Conservation (phyloP, 2,888 invertebrate species). For the Priapulus caudatus region DNA sequence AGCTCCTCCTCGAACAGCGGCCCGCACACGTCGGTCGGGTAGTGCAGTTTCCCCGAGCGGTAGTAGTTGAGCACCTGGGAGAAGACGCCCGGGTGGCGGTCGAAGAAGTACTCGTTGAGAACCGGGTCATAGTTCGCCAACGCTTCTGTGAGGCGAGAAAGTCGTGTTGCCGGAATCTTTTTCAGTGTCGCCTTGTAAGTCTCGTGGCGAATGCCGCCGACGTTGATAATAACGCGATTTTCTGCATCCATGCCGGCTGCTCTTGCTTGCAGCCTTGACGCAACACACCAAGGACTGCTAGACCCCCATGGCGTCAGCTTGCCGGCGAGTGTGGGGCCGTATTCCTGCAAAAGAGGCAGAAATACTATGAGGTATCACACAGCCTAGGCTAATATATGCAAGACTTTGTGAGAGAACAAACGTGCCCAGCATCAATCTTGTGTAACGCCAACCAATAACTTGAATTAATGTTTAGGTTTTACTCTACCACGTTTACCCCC, state of each 20-base stretch:
- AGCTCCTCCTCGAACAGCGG: conserved; percentile 97
- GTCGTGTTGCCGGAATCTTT: conserved; percentile 89
- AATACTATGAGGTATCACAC: too few species aligned
- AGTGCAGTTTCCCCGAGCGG: conserved; percentile 94
- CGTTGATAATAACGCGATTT: conserved; percentile 94
- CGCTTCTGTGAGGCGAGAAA: conserved; percentile 84
- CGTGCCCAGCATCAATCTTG: too few species aligned
- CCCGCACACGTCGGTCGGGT: conserved; percentile 97
- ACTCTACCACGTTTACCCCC: too few species aligned
- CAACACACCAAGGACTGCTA: too few species aligned
- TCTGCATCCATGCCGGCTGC: conserved; percentile 90
- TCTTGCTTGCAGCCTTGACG: too few species aligned
- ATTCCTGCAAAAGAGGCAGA: too few species aligned
- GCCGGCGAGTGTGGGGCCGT: too few species aligned
- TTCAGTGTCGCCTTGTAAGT: conserved; percentile 60
- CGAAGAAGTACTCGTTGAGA: conserved; percentile 99
- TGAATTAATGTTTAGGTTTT: too few species aligned
- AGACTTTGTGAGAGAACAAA: too few species aligned
- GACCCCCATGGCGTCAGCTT: too few species aligned
- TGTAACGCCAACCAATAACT: too few species aligned
- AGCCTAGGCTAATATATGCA: too few species aligned
- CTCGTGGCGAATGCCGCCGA: conserved; percentile 88
- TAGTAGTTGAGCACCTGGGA: conserved; percentile 94
- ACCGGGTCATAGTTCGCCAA: conserved; percentile 98
- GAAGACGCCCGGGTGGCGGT: conserved; percentile 88